Percentiles rank a stretch among this genome's conserved stretches.
These are phyloP conservation scores for Mercenaria mercenaria DNA, from an alignment of 1,140 invertebrate species.

Conservation along the genomic window DNA sequence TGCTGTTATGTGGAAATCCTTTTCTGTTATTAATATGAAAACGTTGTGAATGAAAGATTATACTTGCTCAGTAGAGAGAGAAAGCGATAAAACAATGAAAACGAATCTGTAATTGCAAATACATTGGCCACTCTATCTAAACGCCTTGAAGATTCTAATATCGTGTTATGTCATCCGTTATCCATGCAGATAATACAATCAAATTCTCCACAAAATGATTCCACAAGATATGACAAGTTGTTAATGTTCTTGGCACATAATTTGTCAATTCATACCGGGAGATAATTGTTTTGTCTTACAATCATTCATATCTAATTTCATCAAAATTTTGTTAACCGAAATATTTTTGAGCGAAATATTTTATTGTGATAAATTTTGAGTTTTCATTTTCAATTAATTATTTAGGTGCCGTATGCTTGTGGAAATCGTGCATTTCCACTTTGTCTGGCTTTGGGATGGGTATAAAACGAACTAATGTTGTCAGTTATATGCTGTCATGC, in stretches of 20 bases:
- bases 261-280: constrained; percentile 32
- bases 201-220: constrained; percentile 7
- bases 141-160: neutral
- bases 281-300: constrained; percentile 25
- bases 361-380: neutral
- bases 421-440: neutral
- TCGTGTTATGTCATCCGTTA: constrained; percentile 47
- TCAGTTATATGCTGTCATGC: too few relatives aligned
- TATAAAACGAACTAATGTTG: too few relatives aligned
- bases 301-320: constrained; percentile 60
- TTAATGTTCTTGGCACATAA: constrained; percentile 53
- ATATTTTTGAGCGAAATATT: neutral
- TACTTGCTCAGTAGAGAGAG: too few relatives aligned
- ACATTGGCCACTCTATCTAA: neutral
- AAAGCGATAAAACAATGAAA: neutral
- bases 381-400: constrained; percentile 40
- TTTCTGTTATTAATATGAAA: too few relatives aligned
- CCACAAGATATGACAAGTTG: constrained; percentile 45
- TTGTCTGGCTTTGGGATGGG: too few relatives aligned
- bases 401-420: constrained; percentile 12
- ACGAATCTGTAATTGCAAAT: neutral
- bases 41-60: too few relatives aligned
- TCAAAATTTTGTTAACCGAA: constrained; percentile 35
- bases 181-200: neutral
- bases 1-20: too few relatives aligned